phyloP scores from a whole-genome alignment of 2,113 vertebrate species.

The Mus pahari region DNA sequence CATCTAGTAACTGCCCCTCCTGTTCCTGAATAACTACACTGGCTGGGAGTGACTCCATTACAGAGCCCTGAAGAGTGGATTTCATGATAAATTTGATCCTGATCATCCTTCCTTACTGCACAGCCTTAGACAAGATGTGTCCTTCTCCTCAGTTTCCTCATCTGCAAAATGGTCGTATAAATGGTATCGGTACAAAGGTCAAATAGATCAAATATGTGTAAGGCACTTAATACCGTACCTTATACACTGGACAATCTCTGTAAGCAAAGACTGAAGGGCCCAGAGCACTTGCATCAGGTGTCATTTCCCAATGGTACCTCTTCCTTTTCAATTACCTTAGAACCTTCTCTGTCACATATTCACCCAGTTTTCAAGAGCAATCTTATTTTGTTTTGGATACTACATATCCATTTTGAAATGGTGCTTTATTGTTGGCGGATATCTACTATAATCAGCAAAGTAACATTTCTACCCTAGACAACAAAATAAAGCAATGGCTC shows the following conservation, averaged over 20 bases:
- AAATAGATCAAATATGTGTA: not conserved
- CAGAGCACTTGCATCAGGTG: not conserved
- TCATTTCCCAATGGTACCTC: not conserved
- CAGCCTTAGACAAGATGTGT: slow-evolving; percentile 15
- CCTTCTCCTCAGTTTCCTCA: slow-evolving; percentile 38
- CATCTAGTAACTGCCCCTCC: not conserved
- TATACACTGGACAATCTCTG: not conserved
- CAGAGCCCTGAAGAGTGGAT: slow-evolving; percentile 13
- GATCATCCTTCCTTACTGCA: not conserved
- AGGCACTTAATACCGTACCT: not conserved
- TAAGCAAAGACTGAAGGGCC: not conserved
- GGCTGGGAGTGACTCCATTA: not conserved
- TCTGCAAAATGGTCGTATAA: not conserved
- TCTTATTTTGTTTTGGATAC: not conserved
- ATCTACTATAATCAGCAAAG: not conserved
- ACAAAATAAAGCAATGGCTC: not conserved
- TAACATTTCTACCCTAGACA: not conserved
- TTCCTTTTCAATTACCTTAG: not conserved
- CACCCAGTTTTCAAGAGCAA: slow-evolving; percentile 30
- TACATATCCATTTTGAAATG: slow-evolving; percentile 20
- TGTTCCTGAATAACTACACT: slow-evolving; percentile 24
- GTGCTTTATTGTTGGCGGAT: not conserved
- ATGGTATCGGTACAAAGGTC: not conserved
- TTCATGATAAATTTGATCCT: slow-evolving; percentile 34
- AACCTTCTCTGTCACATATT: slow-evolving; percentile 23